Percentiles rank a stretch among this genome's conserved stretches.
Conservation (phyloP, 92 coral and sea anemone genomes). For the Zoanthus solanderi region DNA sequence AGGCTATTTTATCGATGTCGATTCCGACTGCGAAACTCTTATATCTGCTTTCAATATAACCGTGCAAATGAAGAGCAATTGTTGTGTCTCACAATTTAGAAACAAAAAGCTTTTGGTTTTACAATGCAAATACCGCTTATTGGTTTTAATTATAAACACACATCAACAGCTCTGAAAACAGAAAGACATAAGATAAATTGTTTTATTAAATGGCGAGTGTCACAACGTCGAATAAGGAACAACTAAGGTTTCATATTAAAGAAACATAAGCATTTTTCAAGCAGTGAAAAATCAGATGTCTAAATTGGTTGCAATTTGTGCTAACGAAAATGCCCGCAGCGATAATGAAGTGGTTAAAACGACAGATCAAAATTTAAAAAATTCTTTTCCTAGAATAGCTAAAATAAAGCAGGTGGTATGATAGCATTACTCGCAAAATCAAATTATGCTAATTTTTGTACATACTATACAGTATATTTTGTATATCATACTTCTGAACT, state of each 20-base stretch:
- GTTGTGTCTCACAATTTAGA: neutral
- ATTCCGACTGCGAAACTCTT: neutral
- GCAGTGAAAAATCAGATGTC: neutral
- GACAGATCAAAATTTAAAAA: neutral
- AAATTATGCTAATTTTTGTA: neutral
- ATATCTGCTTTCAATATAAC: neutral
- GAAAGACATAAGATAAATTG: constrained; percentile 7
- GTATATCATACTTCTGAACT: no score
- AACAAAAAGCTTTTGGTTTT: neutral
- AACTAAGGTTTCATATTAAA: neutral
- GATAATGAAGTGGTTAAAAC: constrained; percentile 11
- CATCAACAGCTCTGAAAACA: constrained; percentile 26
- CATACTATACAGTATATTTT: no score
- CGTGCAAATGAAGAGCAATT: neutral
- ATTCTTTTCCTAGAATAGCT: neutral
- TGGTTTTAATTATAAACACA: constrained; percentile 19
- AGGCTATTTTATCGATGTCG: neutral
- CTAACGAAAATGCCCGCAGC: neutral
- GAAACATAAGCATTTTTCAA: neutral
- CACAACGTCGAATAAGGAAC: neutral
- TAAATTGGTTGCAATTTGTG: neutral
- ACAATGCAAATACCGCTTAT: constrained; percentile 10
- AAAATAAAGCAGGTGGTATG: neutral
- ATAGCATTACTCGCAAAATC: neutral
- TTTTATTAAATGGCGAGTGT: neutral